Conservation (phyloP, 2,888 invertebrate species). For the Listrodromus nycthemerus region DNA sequence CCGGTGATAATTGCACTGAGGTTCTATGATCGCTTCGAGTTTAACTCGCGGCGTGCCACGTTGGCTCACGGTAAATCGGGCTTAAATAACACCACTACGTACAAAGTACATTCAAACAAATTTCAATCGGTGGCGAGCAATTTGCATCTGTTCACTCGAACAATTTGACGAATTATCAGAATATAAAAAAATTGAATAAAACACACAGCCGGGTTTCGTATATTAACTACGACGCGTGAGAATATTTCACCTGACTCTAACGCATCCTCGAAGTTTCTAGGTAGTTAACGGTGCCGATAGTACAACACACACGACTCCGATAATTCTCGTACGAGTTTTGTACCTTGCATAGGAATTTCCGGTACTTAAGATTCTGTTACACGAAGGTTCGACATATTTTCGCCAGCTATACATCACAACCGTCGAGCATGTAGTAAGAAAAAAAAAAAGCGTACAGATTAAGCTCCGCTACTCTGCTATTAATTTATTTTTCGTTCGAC, state of each 20-base stretch:
- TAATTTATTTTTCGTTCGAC: conserved; percentile 59
- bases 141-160: conserved; percentile 15
- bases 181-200: background rate
- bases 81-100: background rate
- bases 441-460: conserved; percentile 6
- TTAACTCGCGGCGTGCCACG: background rate
- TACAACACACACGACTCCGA: conserved; percentile 46
- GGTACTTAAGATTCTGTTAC: conserved; percentile 39
- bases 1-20: conserved; percentile 27
- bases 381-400: conserved; percentile 9
- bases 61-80: background rate
- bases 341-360: conserved; percentile 19
- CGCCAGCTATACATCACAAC: conserved; percentile 24
- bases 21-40: conserved; percentile 20
- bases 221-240: conserved; percentile 33
- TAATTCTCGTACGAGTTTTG: conserved; percentile 34
- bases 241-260: conserved; percentile 26
- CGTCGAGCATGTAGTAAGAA: conserved; percentile 12
- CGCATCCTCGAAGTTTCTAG: conserved; percentile 56
- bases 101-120: conserved; percentile 8
- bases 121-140: background rate
- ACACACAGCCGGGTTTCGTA: background rate
- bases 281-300: conserved; percentile 60
- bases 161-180: conserved; percentile 16
- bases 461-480: conserved; percentile 36